Base-by-base conservation (phyloP, 2,113 vertebrate species). In the Epinephelus lanceolatus region DNA sequence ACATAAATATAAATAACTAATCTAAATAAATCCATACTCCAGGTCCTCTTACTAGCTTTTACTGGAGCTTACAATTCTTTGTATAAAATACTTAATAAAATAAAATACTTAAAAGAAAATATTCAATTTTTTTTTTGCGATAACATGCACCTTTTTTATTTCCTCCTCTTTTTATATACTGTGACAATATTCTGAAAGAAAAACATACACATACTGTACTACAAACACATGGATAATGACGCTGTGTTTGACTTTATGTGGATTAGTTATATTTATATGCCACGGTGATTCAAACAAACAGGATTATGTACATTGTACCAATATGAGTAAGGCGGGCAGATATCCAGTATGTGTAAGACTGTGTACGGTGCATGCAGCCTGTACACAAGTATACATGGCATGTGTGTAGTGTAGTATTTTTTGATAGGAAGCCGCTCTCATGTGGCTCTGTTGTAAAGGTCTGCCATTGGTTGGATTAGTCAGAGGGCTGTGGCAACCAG, bases 211-310 rank as follows among this genome's bases (percentile, higher is more conserved):
- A 52, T 51, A 45, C 63, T 60, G 74, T 60, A 62, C 82, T 76
- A 88, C 73, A 85, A 89, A 93, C 78, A 76, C 47, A 60, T 49
- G 12, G 72, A 89, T 80, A 90, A 93, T 88, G 73, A 84, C 82
- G 79, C 62, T 60, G 66, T 89, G 49, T 86, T 83, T 92, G 88
- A 89, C 82, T 91, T 89, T 86, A 85, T 90, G 68, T 92, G 80
- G 90, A 93, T 94, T 92, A 89, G 75, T 87, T 90, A 88, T 91
- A 92, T 94, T 94, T 93, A 87, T 88, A 73, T 89, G 73, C 71
- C 88, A 93, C 73, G 63, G 90, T 70, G 84, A 89, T 90, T 89
- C 72, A 89, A 69, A 83, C 83, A 91, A 94, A 95, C 69, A 83
- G 86, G 93, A 93, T 94, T 94, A 93, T 87, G 86, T 80, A 83